Evolutionary conservation across 2,797 vertebrate species (phyloP).

Genomic region (Buceros bicornis): DNA sequence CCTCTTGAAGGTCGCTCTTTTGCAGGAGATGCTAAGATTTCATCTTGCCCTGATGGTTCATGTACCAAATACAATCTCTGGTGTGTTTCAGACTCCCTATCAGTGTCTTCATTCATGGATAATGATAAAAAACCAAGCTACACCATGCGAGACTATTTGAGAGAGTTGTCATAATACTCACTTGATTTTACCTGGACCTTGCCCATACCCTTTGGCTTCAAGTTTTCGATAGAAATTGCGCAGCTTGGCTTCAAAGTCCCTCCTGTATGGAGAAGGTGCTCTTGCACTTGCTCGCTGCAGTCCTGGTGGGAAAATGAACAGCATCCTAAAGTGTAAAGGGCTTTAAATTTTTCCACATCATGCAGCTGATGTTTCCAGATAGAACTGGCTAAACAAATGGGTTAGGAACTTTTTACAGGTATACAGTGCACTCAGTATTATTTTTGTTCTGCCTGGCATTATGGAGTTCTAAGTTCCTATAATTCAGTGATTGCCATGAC

Average conservation of each 20-base stretch:
- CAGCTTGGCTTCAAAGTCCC: constrained; percentile 98
- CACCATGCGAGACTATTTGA: neutral
- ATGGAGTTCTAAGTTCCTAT: neutral
- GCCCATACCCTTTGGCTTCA: constrained; percentile 97
- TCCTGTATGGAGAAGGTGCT: constrained; percentile 95
- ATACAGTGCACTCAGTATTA: neutral
- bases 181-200: constrained; percentile 98
- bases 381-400: neutral
- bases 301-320: constrained; percentile 65
- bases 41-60: neutral
- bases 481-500: neutral
- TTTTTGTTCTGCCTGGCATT: neutral
- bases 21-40: neutral
- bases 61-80: neutral
- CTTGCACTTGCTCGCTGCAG: constrained; percentile 91
- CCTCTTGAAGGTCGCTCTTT: neutral
- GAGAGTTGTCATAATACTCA: constrained; percentile 78
- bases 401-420: neutral
- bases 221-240: constrained; percentile 98
- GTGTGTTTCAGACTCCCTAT: neutral
- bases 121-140: neutral
- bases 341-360: neutral
- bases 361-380: neutral
- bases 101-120: neutral
- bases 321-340: neutral